Evolutionary conservation across 2,888 invertebrate species (phyloP), one percentile per base, ranked within the genome.

Genomic region (Sphaerophoria rueppellii): DNA sequence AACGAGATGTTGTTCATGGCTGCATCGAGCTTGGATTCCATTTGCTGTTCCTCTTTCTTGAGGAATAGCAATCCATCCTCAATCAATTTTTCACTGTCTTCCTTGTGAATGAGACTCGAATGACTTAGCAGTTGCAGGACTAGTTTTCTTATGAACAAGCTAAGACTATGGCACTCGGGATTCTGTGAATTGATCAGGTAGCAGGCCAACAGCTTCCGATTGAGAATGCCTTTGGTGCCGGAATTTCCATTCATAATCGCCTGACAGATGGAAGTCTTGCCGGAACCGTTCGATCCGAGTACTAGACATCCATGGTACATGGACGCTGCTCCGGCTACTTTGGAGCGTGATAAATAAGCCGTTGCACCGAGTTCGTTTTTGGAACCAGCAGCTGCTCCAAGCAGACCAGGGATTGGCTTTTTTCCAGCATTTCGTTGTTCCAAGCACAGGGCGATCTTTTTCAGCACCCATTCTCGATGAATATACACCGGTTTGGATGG

Each of bases 391-490:
- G 87, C 76, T 7, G 81, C 75, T 6, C 87, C 88, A 35, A 89
- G 74, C 0, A 88, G 69, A 4, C 87, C 89, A 0, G 91, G 90
- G 54, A 91, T 89, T 3, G 88, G 83, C 75, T 97, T 96, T 87
- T 96, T 95, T 14, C 94, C 94, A 0, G 96, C 95, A 0, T 96
- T 95, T 80, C 98, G 93, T 92, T 97, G 97, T 89, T 99, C 98
- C 88, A 99, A 91, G 88, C 98, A 98, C 89, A 98, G 96, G 1
- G 96, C 95, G 46, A 99, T 94, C 92, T 99, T 98, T 92, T 97
- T 96, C 89, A 98, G 97, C 6, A 97, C 97, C 98, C 98, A 99
- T 92, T 99, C 98, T 7, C 98, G 94, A 73, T 92, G 91, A 61
- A 92, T 92, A 65, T 91, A 91, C 11, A 92, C 90, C 6, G 76